These are phyloP conservation scores for Cydia fagiglandana DNA, from an alignment of 1,140 invertebrate genomes.

Conservation along the genomic window DNA sequence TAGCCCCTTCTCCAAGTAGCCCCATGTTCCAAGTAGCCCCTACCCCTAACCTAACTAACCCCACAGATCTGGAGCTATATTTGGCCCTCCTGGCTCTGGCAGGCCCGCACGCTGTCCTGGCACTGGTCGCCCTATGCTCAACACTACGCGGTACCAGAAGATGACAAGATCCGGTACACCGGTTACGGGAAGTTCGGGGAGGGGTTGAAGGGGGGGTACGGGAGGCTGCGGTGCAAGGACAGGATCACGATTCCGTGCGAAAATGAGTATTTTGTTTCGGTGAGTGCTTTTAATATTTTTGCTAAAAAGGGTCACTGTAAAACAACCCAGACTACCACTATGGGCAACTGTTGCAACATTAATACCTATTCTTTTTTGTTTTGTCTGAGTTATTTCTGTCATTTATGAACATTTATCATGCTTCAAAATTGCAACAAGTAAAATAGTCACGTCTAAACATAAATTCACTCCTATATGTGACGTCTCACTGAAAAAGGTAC, in stretches of 20 bases:
- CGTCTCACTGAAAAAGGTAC: too few relatives aligned
- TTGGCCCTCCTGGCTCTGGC: conserved; percentile 64
- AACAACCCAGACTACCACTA: too few relatives aligned
- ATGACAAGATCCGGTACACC: conserved; percentile 60
- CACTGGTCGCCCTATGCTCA: conserved; percentile 72
- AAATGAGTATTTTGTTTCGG: conserved; percentile 89
- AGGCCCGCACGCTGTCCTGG: conserved; percentile 43
- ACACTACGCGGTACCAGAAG: conserved; percentile 49
- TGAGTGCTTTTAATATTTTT: conserved; percentile 62
- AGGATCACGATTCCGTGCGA: conserved; percentile 89
- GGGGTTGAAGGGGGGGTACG: conserved; percentile 52
- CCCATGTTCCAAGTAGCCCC: neutral
- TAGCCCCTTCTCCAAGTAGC: too few relatives aligned
- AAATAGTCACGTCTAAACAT: too few relatives aligned
- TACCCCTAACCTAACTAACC: conserved; percentile 56
- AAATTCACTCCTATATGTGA: too few relatives aligned
- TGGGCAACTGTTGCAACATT: too few relatives aligned
- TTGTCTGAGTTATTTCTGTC: too few relatives aligned
- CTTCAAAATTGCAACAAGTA: too few relatives aligned
- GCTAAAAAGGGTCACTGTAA: too few relatives aligned
- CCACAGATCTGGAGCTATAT: conserved; percentile 70
- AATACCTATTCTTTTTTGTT: too few relatives aligned
- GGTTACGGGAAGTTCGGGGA: conserved; percentile 69
- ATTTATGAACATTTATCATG: too few relatives aligned
- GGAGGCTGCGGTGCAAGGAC: conserved; percentile 82